Evolutionary conservation across 2,888 invertebrate genomes (phyloP).

Genomic region (Hydrotaea cyrtoneurina): DNA sequence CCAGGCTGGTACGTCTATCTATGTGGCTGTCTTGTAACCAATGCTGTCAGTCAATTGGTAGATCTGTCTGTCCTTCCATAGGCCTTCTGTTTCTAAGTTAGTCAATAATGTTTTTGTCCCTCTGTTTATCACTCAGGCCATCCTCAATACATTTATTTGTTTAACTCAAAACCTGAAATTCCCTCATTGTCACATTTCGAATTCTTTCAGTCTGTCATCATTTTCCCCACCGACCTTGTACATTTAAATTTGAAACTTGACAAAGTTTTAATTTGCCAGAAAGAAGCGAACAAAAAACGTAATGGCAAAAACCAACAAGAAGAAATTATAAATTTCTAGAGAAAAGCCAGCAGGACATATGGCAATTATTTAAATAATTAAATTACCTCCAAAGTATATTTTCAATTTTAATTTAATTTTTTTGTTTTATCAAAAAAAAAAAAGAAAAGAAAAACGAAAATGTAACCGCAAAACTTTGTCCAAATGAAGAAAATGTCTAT

Average conservation of each 20-base stretch:
- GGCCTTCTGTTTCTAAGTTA: too few relatives aligned
- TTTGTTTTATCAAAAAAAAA: neutral
- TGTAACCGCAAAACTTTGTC: conserved; percentile 7
- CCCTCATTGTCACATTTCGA: too few relatives aligned
- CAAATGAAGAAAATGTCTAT: neutral
- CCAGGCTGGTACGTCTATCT: too few relatives aligned
- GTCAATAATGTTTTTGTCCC: too few relatives aligned
- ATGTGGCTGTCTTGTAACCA: too few relatives aligned
- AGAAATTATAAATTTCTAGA: neutral
- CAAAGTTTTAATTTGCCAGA: conserved; percentile 27
- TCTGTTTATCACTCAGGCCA: too few relatives aligned
- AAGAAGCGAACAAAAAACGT: neutral
- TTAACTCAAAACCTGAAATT: too few relatives aligned
- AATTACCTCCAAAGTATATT: conserved; percentile 52
- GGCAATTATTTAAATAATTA: conserved; percentile 52
- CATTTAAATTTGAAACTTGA: neutral
- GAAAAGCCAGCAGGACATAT: conserved; percentile 35
- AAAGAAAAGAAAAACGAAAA: neutral
- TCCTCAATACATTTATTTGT: too few relatives aligned
- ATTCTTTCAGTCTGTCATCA: neutral
- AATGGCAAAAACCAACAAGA: neutral
- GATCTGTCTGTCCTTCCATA: too few relatives aligned
- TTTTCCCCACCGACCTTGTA: neutral
- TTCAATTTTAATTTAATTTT: conserved; percentile 53
- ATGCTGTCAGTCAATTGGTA: too few relatives aligned